These are phyloP conservation scores for Dryas iulia DNA, from an alignment of 1,140 invertebrate species.

Conservation along the genomic window DNA sequence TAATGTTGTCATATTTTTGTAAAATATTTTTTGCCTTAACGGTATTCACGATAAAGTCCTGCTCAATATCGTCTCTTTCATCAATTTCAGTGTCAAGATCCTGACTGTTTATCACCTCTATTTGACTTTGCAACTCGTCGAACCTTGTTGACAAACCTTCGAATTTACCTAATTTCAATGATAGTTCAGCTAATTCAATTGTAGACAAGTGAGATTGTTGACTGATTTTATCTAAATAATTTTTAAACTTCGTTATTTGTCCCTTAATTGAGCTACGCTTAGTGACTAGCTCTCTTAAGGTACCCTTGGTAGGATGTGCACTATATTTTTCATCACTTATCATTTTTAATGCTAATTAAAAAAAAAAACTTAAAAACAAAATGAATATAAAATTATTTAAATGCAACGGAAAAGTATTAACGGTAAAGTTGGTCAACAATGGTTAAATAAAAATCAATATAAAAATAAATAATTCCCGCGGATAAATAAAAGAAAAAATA, in stretches of 20 bases:
- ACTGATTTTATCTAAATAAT: slow-evolving; percentile 5
- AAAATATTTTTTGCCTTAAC: slow-evolving; percentile 23
- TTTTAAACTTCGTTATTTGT: too few relatives aligned
- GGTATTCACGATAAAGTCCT: slow-evolving; percentile 29
- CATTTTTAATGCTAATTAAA: slow-evolving; percentile 7
- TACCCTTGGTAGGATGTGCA: slow-evolving; percentile 10
- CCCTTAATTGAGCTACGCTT: slow-evolving; percentile 7
- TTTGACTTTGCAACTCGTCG: slow-evolving; percentile 38
- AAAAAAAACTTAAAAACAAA: not conserved
- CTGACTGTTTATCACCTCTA: slow-evolving; percentile 35
- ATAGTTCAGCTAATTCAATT: slow-evolving; percentile 1
- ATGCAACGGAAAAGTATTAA: slow-evolving; percentile 14
- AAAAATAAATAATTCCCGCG: slow-evolving; percentile 14
- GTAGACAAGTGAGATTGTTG: slow-evolving; percentile 3
- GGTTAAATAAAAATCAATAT: slow-evolving; percentile 18
- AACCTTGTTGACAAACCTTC: slow-evolving; percentile 16
- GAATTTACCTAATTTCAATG: slow-evolving; percentile 11
- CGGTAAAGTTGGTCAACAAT: slow-evolving; percentile 14
- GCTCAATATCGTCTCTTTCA: slow-evolving; percentile 34
- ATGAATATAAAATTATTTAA: slow-evolving; percentile 1
- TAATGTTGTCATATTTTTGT: slow-evolving; percentile 16
- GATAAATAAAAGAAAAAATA: slow-evolving; percentile 11
- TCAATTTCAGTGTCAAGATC: slow-evolving; percentile 29
- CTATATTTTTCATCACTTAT: too few relatives aligned
- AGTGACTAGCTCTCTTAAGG: slow-evolving; percentile 9